Percentiles rank a stretch among this genome's conserved stretches.
phyloP scores from a whole-genome alignment of 2,888 invertebrate species.

The Pseudanteris insignis region DNA sequence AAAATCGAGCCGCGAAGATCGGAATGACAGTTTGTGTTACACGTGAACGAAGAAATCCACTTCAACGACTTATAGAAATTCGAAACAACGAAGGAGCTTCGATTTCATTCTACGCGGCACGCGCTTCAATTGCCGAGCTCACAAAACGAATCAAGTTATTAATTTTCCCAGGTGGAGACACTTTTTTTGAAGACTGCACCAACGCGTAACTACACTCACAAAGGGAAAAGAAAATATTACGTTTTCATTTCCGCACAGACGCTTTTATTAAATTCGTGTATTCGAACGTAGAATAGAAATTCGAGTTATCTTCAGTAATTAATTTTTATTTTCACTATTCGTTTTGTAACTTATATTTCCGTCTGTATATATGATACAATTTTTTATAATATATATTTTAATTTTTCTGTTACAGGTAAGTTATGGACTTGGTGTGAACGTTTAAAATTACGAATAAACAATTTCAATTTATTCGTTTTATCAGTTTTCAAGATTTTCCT shows the following conservation, averaged over 20 bases:
- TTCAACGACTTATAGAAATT: constrained; percentile 15
- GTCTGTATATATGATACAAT: too few species aligned
- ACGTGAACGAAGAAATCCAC: constrained; percentile 39
- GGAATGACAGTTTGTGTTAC: constrained; percentile 35
- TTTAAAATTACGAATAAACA: too few species aligned
- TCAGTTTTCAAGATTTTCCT: too few species aligned
- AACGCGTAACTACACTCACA: constrained; percentile 4
- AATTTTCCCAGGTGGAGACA: constrained; percentile 7
- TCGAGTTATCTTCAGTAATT: too few species aligned
- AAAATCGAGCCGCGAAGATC: constrained; percentile 33
- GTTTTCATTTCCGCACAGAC: constrained; percentile 16
- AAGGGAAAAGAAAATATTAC: constrained; percentile 20
- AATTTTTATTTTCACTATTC: too few species aligned
- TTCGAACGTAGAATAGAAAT: too few species aligned
- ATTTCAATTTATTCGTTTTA: too few species aligned
- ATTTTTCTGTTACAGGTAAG: too few species aligned
- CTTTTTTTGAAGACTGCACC: too few species aligned
- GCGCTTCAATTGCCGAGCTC: constrained; percentile 9
- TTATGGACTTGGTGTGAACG: too few species aligned
- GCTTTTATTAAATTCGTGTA: constrained; percentile 8
- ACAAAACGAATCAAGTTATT: constrained; percentile 19
- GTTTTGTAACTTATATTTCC: too few species aligned
- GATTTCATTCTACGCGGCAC: constrained; percentile 2
- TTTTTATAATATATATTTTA: too few species aligned
- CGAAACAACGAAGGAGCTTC: constrained; percentile 19